Base-by-base conservation (phyloP, 2,113 vertebrate species). In the Donacobius atricapilla region DNA sequence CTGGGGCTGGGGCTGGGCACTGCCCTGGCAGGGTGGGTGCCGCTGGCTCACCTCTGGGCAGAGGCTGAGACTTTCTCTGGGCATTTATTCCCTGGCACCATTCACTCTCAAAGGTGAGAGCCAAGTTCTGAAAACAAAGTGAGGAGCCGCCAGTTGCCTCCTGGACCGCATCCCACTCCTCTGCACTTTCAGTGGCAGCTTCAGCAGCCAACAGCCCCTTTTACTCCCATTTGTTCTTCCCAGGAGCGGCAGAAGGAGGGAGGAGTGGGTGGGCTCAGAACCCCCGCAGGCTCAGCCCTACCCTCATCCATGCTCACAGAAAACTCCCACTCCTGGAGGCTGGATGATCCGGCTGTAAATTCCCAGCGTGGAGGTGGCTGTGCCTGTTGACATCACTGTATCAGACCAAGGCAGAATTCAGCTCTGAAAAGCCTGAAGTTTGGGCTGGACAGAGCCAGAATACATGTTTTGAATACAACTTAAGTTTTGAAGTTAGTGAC, bases 1-100 rank as follows among this genome's bases (percentile, higher is more conserved):
- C n/a, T n/a, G n/a, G 15, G 30, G 19, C 33, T 16, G 48, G 44
- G 31, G 44, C 14, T 10, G 9, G 58, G 76, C 39, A 9, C 7
- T 3, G 18, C 50, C 15, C 60, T 23, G n/a, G 30, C 45, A 24
- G 7, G 2, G 1, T 3, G 31, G 14, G 44, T 39, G 54, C 12
- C 15, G 4, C 25, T 25, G 24, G 3, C n/a, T 5, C 12, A 1
- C 25, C 35, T 35, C 64, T 0, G 0, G 2, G 19, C 2, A 2
- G 10, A 8, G 63, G 25, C 28, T 21, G 7, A 39, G 35, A 4
- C 37, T 4, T 51, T 4, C 61, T 33, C 35, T 25, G 56, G 13
- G 21, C 2, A 0, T 20, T 48, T 25, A 35, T 42, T 61, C 44
- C 44, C 78, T 78, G 10, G 24, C 47, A 31, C 12, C 12, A 6